Base-by-base conservation (phyloP, 2,888 invertebrate genomes). In the Branchinecta sandiegonensis region DNA sequence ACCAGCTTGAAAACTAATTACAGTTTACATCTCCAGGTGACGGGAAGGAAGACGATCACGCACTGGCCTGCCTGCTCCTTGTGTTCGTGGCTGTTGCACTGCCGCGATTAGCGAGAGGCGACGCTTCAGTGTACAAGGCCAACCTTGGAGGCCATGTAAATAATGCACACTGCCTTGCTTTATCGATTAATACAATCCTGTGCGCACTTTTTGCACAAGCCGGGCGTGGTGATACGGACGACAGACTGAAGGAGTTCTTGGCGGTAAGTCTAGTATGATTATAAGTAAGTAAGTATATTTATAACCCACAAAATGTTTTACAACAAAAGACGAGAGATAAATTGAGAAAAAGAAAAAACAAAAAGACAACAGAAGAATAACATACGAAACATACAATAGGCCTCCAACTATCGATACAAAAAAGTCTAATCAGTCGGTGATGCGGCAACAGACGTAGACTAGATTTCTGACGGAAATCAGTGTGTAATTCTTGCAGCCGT, bases 11-110 rank as follows among this genome's bases (percentile, higher is more conserved):
- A 5, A 3, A 37, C 37, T 37, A 37, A 37, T 37, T 37, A 37
- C 46, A 50, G 67, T 69, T 56, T 56, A 8, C 63, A 17, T 56
- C 23, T 10, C 63, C n/a, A 56, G 63, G n/a, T n/a, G 63, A 56
- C 12, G 14, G 14, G 63, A 90, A 90, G 73, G 92, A 93, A 73
- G 94, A 95, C 73, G 94, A 96, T 75, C 95, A 96, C 79, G 82
- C 91, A 47, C 82, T 93, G 50, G 92, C 95, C 1, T 99, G 99
- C 77, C 81, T 99, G 56, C 79, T 99, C 70, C 94, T 99, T 94
- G 99, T 99, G 8, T 99, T 97, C 78, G 92, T 99, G 0, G 97
- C 99, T 0, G 95, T 99, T 14, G 94, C 96, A 0, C 87, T 99
- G 73, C 97, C 97, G 1, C 90, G 93, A 78, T 81, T 99, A 67